Evolutionary conservation across 2,797 vertebrate species (phyloP).

Genomic region (Paratrypauchen microcephalus): DNA sequence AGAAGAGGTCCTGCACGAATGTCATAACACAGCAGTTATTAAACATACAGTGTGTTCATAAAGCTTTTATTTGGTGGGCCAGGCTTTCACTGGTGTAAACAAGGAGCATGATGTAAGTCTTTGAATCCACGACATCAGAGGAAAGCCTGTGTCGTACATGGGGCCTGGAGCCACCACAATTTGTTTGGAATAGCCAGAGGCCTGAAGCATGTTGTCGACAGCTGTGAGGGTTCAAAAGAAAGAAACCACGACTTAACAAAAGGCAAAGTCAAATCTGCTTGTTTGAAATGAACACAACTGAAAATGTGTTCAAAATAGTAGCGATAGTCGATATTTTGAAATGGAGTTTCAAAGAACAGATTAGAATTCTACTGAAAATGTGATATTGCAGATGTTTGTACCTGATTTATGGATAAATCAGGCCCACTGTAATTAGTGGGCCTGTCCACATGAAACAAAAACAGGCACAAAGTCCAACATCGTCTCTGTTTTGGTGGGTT

Average conservation of each 20-base stretch:
- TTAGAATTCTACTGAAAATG: no score
- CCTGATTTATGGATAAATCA: no score
- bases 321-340: no score
- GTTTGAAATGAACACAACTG: not conserved
- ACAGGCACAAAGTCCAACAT: no score
- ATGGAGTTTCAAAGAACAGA: no score
- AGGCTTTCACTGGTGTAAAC: constrained; percentile 39
- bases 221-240: constrained; percentile 13
- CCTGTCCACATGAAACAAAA: no score
- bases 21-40: constrained; percentile 18
- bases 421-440: no score
- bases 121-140: constrained; percentile 46
- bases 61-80: constrained; percentile 39
- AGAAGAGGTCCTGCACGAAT: not conserved
- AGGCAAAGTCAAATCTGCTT: not conserved
- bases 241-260: constrained; percentile 23
- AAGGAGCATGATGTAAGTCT: constrained; percentile 44
- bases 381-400: no score
- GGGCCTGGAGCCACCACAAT: constrained; percentile 39
- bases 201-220: constrained; percentile 35
- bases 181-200: constrained; percentile 35
- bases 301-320: no score
- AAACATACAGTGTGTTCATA: constrained; percentile 31
- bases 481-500: no score
- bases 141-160: constrained; percentile 37